phyloP scores from a whole-genome alignment of 2,888 invertebrate species.

The Macrosiphum euphorbiae region DNA sequence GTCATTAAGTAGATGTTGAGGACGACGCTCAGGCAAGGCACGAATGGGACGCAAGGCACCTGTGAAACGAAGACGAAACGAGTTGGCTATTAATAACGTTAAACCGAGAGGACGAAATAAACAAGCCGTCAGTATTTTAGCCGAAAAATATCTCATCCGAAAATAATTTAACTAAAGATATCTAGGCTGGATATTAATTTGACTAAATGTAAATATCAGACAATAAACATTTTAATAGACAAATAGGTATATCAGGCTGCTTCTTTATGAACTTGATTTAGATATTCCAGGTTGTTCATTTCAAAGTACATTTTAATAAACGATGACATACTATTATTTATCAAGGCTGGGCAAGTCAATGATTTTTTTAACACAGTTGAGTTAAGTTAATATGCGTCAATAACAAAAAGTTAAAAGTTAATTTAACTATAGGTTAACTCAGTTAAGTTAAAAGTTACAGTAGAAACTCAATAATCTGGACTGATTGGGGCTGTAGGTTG shows the following conservation, averaged over 20 bases:
- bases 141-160: not conserved
- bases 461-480: too few species aligned
- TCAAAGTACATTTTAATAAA: not conserved
- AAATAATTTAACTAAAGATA: not conserved
- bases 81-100: not conserved
- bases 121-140: not conserved
- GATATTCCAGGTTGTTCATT: not conserved
- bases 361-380: too few species aligned
- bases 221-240: not conserved
- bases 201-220: not conserved
- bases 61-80: constrained; percentile 32
- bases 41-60: constrained; percentile 86
- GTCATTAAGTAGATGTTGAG: constrained; percentile 89
- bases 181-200: not conserved
- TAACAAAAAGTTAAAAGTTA: too few species aligned
- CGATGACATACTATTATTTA: too few species aligned
- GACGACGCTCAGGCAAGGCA: constrained; percentile 85
- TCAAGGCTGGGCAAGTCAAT: too few species aligned
- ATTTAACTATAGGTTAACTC: too few species aligned
- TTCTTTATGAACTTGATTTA: not conserved
- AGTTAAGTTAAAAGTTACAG: too few species aligned
- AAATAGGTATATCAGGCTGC: not conserved
- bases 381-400: too few species aligned
- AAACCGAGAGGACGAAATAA: not conserved
- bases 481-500: too few species aligned